Conservation (phyloP, 1,140 invertebrate genomes). For the Stenopsyche tienmushanensis region DNA sequence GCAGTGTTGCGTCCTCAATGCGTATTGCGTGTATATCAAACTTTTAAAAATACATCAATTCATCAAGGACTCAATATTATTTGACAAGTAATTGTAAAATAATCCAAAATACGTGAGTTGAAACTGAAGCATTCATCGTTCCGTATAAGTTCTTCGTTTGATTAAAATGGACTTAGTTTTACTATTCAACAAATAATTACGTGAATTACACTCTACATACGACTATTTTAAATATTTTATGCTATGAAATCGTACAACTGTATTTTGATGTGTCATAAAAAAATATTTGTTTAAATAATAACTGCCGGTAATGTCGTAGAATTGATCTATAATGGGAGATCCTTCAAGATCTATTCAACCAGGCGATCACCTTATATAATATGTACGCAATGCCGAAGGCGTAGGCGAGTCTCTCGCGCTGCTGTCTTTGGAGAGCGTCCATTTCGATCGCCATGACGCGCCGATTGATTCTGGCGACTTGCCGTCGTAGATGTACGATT, state of each 20-base stretch:
- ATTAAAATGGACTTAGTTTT: no score
- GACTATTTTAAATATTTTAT: background rate
- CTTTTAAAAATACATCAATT: background rate
- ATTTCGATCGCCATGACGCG: slow-evolving; percentile 81
- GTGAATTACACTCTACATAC: background rate
- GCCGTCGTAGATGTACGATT: slow-evolving; percentile 75
- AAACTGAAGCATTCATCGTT: no score
- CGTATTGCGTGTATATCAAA: background rate
- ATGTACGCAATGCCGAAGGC: slow-evolving; percentile 80
- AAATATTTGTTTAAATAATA: no score
- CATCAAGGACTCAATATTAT: no score
- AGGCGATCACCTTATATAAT: slow-evolving; percentile 79
- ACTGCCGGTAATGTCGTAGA: no score
- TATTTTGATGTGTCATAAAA: no score
- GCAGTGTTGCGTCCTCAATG: background rate
- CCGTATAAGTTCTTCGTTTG: no score
- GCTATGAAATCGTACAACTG: background rate
- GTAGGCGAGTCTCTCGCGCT: slow-evolving; percentile 80
- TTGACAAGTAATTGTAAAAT: no score
- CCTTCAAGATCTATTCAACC: slow-evolving; percentile 70
- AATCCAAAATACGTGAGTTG: no score
- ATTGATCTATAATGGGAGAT: no score
- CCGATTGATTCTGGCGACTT: slow-evolving; percentile 81
- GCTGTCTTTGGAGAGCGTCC: slow-evolving; percentile 74
- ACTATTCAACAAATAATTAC: background rate